Percentiles rank a stretch among this genome's conserved stretches.
Evolutionary conservation across 2,888 invertebrate species (phyloP).

Genomic region (Archips crataeganus): DNA sequence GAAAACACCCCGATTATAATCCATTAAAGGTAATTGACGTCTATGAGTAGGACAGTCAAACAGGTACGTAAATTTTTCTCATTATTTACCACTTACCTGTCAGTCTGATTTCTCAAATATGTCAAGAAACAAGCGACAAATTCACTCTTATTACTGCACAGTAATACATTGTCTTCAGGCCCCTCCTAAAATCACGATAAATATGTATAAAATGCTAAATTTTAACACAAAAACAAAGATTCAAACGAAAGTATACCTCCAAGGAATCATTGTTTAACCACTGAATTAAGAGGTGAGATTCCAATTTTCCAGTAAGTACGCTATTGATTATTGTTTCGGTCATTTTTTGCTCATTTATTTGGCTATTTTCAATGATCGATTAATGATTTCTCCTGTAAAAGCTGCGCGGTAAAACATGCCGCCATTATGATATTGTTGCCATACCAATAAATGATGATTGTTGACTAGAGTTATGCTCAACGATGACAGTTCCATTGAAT

Average conservation of each 20-base stretch:
- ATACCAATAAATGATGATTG: conserved; percentile 26
- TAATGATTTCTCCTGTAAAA: conserved; percentile 31
- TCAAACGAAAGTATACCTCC: conserved; percentile 71
- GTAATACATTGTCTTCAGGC: conserved; percentile 69
- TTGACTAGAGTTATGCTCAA: not conserved
- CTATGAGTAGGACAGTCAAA: not conserved
- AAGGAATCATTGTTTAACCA: conserved; percentile 76
- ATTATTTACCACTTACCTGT: conserved; percentile 65
- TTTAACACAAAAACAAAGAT: conserved; percentile 41
- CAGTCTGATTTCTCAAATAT: conserved; percentile 84
- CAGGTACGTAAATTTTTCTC: not conserved
- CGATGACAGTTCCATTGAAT: conserved; percentile 27
- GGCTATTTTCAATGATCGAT: conserved; percentile 28
- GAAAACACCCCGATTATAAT: not conserved
- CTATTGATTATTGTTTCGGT: conserved; percentile 79
- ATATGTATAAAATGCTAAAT: conserved; percentile 40
- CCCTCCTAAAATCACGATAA: conserved; percentile 65
- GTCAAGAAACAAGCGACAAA: conserved; percentile 86
- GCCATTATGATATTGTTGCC: conserved; percentile 38
- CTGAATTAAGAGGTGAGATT: conserved; percentile 66
- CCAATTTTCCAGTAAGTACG: conserved; percentile 75
- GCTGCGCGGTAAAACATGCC: conserved; percentile 40
- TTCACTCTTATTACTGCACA: conserved; percentile 75
- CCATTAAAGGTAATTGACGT: not conserved
- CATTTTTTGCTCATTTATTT: conserved; percentile 61